Base-by-base conservation (phyloP, 2,888 invertebrate genomes). In the Mimas tiliae region DNA sequence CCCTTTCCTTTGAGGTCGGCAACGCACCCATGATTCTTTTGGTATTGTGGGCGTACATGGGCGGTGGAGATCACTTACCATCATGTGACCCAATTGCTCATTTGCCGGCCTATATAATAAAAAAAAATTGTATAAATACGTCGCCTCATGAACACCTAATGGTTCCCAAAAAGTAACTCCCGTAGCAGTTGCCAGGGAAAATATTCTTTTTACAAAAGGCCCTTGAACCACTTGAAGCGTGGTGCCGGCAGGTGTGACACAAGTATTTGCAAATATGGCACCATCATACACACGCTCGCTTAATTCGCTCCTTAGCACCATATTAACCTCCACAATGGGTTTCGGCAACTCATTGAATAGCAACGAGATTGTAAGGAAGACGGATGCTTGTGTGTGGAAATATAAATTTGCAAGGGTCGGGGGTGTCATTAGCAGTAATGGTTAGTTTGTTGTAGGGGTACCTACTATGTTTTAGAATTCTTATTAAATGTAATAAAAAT, bases 271-370 rank as follows among this genome's bases (percentile, higher is more conserved):
- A 58, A 58, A 58, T 58, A 58, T 19, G 38, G 42, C 19, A 42
- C 58, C 19, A 11, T 38, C 38, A 42, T 12, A 58, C 58, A 58
- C 42, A 38, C 19, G 12, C 42, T 38, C 42, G 12, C 58, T 58
- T 58, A 38, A 58, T 58, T 12, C 42, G n/a, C 58, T 42, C 42
- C 19, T 19, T 12, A 58, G 58, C 19, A 58, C 7, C 58, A 19
- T 11, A 58, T 58, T 42, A 58, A 19, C 38, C 58, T 21, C 8
- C 38, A 42, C 58, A 9, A 16, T 55, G 38, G 11, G 6, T 58
- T 58, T 42, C 11, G 42, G 42, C 19, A 58, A 58, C 58, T 58
- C 58, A 42, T 58, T 58, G 58, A 58, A 58, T 58, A 12, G 2
- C 52, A 38, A 42, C 9, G 33, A 19, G 38, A 1, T 58, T 16